These are phyloP conservation scores for Apodemia zela DNA, from an alignment of 2,888 invertebrate genomes.

Conservation along the genomic window DNA sequence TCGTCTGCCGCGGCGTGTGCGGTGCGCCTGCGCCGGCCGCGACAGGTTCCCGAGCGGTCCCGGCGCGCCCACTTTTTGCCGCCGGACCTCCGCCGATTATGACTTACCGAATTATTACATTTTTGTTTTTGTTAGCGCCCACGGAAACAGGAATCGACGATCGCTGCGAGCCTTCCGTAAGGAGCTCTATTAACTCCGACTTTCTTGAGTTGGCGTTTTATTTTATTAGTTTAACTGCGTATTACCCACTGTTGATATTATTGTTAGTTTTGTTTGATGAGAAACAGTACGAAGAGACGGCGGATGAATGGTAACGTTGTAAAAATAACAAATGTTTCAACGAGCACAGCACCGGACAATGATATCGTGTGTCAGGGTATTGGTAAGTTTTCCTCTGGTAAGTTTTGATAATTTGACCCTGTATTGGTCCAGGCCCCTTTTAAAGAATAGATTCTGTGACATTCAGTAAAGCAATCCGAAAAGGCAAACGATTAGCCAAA, in stretches of 20 bases:
- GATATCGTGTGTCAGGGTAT: no score
- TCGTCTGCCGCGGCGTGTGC: no score
- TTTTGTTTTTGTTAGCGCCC: slow-evolving; percentile 23
- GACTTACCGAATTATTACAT: slow-evolving; percentile 32
- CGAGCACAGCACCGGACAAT: no score
- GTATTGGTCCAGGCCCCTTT: no score
- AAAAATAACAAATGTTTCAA: not conserved
- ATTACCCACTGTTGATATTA: not conserved
- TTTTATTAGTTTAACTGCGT: slow-evolving; percentile 7
- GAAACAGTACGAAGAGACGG: not conserved
- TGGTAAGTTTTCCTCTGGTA: no score
- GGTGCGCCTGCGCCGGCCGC: slow-evolving; percentile 12
- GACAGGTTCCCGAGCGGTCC: slow-evolving; percentile 3
- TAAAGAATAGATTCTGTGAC: no score
- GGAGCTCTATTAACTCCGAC: not conserved
- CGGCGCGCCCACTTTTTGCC: slow-evolving; percentile 30
- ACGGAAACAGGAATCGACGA: slow-evolving; percentile 7
- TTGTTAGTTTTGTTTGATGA: not conserved
- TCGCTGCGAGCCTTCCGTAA: slow-evolving; percentile 14
- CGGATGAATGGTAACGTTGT: not conserved
- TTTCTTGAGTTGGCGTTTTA: not conserved
- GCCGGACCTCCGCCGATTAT: slow-evolving; percentile 29
- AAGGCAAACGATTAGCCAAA: no score
- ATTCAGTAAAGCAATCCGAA: no score
- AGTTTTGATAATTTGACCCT: no score